phyloP scores from a whole-genome alignment of 1,140 invertebrate species.

The Hypsibius dujardini region DNA sequence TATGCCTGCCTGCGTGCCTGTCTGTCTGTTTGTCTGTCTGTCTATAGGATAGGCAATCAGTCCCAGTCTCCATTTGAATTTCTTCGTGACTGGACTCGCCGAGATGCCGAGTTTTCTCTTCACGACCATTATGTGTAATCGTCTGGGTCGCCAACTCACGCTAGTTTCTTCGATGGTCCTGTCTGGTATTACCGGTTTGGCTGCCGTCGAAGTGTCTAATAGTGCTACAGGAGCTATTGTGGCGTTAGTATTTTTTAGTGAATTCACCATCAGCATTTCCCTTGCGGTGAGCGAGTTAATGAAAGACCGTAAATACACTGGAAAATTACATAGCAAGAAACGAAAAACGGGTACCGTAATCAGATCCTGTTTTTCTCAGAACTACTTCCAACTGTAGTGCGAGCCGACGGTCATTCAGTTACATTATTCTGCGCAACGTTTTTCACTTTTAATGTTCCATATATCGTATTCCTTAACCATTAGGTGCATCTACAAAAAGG shows the following conservation, averaged over 20 bases:
- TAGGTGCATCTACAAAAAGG: neutral
- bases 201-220: conserved; percentile 27
- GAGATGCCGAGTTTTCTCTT: conserved; percentile 28
- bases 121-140: conserved; percentile 26
- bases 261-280: conserved; percentile 33
- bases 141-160: conserved; percentile 29
- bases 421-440: too few relatives aligned
- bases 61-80: conserved; percentile 48
- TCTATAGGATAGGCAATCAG: conserved; percentile 45
- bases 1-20: too few relatives aligned
- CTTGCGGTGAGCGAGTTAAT: conserved; percentile 44
- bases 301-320: conserved; percentile 26
- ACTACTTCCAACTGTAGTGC: conserved; percentile 44
- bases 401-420: too few relatives aligned
- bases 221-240: conserved; percentile 26
- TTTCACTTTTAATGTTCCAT: too few relatives aligned
- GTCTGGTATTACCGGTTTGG: conserved; percentile 28
- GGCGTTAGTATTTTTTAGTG: conserved; percentile 31
- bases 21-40: too few relatives aligned
- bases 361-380: conserved; percentile 25
- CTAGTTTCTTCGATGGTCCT: conserved; percentile 27
- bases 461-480: too few relatives aligned
- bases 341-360: neutral
- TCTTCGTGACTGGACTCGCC: conserved; percentile 42
- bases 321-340: neutral